Conservation (phyloP, 2,113 vertebrate species). For the Carassius auratus region DNA sequence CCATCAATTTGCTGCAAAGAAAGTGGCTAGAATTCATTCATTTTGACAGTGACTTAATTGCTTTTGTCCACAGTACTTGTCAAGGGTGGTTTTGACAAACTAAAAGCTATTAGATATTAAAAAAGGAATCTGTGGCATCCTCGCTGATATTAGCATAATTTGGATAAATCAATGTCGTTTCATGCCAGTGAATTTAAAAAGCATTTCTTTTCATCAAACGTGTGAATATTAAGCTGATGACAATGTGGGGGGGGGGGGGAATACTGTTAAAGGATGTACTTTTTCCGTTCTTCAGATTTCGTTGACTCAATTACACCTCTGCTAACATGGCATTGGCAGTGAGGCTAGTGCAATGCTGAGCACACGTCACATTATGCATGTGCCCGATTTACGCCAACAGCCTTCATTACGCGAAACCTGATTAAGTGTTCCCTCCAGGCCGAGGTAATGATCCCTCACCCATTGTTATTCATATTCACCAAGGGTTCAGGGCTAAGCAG, state of each 20-base stretch:
- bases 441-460: slow-evolving; percentile 72
- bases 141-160: neutral
- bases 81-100: neutral
- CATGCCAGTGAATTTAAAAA: neutral
- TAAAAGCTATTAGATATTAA: neutral
- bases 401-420: slow-evolving; percentile 75
- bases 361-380: slow-evolving; percentile 70
- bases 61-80: neutral
- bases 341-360: slow-evolving; percentile 66
- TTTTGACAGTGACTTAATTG: neutral
- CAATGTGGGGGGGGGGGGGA: neutral
- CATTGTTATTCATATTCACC: slow-evolving; percentile 72
- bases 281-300: neutral
- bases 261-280: neutral
- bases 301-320: slow-evolving; percentile 58
- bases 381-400: slow-evolving; percentile 72
- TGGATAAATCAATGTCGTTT: slow-evolving; percentile 1
- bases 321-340: slow-evolving; percentile 51
- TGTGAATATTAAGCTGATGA: neutral
- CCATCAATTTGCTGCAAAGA: neutral
- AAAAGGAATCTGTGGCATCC: neutral
- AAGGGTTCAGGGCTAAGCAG: slow-evolving; percentile 69
- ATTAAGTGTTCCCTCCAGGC: slow-evolving; percentile 74
- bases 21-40: neutral
- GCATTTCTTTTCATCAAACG: neutral